Evolutionary conservation across 2,797 vertebrate genomes (phyloP).

Genomic region (Sebastes oblongus): DNA sequence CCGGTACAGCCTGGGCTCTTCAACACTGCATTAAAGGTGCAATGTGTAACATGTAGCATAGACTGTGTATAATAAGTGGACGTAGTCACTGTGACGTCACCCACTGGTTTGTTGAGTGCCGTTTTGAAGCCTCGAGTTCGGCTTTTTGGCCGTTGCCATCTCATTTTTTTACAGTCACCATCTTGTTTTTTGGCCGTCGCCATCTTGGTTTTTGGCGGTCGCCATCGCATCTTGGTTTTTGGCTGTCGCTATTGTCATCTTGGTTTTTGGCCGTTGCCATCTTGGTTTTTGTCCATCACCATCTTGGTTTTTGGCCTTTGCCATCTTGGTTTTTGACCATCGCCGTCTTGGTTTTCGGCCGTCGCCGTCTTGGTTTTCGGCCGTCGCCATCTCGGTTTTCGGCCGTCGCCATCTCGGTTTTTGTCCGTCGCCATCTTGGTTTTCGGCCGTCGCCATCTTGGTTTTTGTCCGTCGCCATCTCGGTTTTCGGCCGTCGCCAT

Average conservation of each 20-base stretch:
- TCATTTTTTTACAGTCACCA: accelerated
- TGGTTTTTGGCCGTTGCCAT: accelerated
- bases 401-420: accelerated
- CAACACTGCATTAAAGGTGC: not conserved
- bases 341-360: no score
- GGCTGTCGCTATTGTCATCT: accelerated
- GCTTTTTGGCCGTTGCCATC: accelerated
- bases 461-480: accelerated
- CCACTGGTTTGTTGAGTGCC: no score
- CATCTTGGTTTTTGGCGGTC: no score
- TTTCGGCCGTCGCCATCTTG: accelerated
- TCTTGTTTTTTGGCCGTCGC: accelerated
- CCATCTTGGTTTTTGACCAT: no score
- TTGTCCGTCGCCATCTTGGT: accelerated
- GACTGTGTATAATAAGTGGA: no score
- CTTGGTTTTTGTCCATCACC: no score
- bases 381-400: accelerated
- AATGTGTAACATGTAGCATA: no score
- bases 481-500: no score
- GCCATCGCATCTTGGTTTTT: no score
- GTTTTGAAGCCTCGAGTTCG: no score
- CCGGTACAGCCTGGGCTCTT: not conserved
- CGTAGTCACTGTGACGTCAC: no score
- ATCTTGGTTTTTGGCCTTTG: no score
- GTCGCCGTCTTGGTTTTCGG: accelerated